Evolutionary conservation across 1,140 invertebrate species (phyloP).

Genomic region (Zaprionus tsacasi): DNA sequence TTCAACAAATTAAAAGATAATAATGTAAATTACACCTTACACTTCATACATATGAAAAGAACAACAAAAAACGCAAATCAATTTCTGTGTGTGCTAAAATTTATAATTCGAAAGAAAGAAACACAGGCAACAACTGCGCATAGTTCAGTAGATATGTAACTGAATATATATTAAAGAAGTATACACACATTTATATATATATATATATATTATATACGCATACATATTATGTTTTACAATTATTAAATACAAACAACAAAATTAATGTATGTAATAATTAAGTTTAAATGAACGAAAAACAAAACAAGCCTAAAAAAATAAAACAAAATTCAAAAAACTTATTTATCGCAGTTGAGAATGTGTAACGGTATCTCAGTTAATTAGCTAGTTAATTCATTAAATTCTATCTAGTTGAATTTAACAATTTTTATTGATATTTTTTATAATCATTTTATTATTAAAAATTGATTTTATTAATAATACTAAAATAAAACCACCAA

Average conservation of each 20-base stretch:
- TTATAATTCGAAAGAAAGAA: slow-evolving; percentile 41
- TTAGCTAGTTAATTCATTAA: slow-evolving; percentile 77
- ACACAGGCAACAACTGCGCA: slow-evolving; percentile 40
- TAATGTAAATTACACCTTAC: slow-evolving; percentile 54
- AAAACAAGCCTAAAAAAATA: slow-evolving; percentile 46
- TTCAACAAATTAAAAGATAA: slow-evolving; percentile 47
- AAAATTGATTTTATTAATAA: slow-evolving; percentile 38
- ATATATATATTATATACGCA: slow-evolving; percentile 60
- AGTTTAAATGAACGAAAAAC: slow-evolving; percentile 48
- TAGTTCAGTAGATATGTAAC: slow-evolving; percentile 70
- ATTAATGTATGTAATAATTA: slow-evolving; percentile 57
- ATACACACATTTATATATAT: slow-evolving; percentile 57
- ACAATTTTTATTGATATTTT: slow-evolving; percentile 48
- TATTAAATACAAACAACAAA: slow-evolving; percentile 44
- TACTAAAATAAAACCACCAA: slow-evolving; percentile 46
- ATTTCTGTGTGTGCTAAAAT: slow-evolving; percentile 63
- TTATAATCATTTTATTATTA: slow-evolving; percentile 51
- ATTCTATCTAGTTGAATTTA: slow-evolving; percentile 75
- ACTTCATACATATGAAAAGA: slow-evolving; percentile 44
- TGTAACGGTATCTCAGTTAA: slow-evolving; percentile 79
- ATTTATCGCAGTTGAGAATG: slow-evolving; percentile 38
- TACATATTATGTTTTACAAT: slow-evolving; percentile 77
- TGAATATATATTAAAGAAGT: slow-evolving; percentile 60
- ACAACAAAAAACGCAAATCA: slow-evolving; percentile 36
- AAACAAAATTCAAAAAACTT: slow-evolving; percentile 62